Evolutionary conservation across 2,888 invertebrate genomes (phyloP).

Genomic region (Hemithea aestivaria): DNA sequence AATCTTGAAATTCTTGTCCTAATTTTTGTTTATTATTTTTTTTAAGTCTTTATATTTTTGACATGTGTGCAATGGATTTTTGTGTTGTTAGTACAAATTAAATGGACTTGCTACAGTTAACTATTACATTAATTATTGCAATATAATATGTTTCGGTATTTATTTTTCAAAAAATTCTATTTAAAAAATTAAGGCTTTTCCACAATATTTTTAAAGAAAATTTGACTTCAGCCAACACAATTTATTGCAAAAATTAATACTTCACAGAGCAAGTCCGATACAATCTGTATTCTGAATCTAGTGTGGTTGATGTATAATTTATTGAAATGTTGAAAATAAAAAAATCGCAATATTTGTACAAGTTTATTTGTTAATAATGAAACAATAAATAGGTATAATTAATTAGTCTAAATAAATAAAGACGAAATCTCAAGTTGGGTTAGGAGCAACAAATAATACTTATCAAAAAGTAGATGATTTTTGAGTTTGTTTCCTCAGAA

Average conservation of each 20-base stretch:
- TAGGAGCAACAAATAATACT: conserved; percentile 55
- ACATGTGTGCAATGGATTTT: neutral
- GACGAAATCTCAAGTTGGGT: conserved; percentile 78
- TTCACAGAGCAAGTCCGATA: too few relatives aligned
- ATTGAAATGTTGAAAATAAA: conserved; percentile 45
- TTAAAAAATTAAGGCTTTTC: too few relatives aligned
- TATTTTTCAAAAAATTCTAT: too few relatives aligned
- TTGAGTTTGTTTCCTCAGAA: conserved; percentile 58
- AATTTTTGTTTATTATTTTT: too few relatives aligned
- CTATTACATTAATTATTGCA: too few relatives aligned
- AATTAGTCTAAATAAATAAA: conserved; percentile 68
- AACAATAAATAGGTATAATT: conserved; percentile 68
- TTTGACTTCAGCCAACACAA: too few relatives aligned
- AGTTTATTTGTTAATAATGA: conserved; percentile 65
- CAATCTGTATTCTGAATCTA: too few relatives aligned
- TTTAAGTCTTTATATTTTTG: neutral
- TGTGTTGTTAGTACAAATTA: conserved; percentile 20
- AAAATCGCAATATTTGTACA: conserved; percentile 65
- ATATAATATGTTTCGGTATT: too few relatives aligned
- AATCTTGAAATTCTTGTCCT: too few relatives aligned
- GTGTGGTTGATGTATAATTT: conserved; percentile 23
- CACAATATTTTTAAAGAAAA: too few relatives aligned
- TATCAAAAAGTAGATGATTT: conserved; percentile 18
- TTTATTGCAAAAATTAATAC: too few relatives aligned
- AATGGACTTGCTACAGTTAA: too few relatives aligned